Evolutionary conservation across 1,140 invertebrate genomes (phyloP).

Genomic region (Brachionus plicatilis): DNA sequence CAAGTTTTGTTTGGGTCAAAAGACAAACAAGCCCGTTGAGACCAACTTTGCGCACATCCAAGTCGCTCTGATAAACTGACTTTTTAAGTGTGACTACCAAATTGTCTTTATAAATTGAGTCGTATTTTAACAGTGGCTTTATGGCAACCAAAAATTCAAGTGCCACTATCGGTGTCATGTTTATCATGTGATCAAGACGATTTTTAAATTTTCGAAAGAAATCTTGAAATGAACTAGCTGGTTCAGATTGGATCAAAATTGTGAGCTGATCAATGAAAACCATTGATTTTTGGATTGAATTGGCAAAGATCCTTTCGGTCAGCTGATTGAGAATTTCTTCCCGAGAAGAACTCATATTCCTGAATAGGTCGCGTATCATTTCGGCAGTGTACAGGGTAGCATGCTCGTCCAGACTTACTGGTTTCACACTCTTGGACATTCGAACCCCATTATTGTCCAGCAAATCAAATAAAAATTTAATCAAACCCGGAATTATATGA

Average conservation of each 20-base stretch:
- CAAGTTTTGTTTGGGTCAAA: background rate
- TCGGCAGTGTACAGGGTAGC: background rate
- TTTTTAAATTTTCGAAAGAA: slow-evolving; percentile 26
- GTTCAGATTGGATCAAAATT: slow-evolving; percentile 28
- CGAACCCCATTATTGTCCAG: background rate
- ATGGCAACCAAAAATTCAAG: slow-evolving; percentile 19
- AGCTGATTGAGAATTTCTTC: slow-evolving; percentile 12
- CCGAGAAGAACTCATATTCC: background rate
- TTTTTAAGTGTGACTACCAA: slow-evolving; percentile 16
- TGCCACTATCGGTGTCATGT: slow-evolving; percentile 12
- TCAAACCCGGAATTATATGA: background rate
- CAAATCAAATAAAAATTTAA: slow-evolving; percentile 23
- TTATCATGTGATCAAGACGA: slow-evolving; percentile 32
- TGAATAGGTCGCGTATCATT: slow-evolving; percentile 25
- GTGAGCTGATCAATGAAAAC: slow-evolving; percentile 29
- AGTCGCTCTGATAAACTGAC: slow-evolving; percentile 26
- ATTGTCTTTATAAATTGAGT: slow-evolving; percentile 29
- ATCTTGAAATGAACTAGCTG: slow-evolving; percentile 18
- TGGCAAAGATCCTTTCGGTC: slow-evolving; percentile 23
- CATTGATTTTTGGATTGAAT: background rate
- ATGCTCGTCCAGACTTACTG: background rate
- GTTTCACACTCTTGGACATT: background rate
- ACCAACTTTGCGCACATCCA: slow-evolving; percentile 29
- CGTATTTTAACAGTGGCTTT: slow-evolving; percentile 30
- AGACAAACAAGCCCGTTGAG: slow-evolving; percentile 37